Evolutionary conservation across 1,140 invertebrate genomes (phyloP), one percentile per base, ranked within the genome.

Genomic region (Zaprionus ghesquierei): DNA sequence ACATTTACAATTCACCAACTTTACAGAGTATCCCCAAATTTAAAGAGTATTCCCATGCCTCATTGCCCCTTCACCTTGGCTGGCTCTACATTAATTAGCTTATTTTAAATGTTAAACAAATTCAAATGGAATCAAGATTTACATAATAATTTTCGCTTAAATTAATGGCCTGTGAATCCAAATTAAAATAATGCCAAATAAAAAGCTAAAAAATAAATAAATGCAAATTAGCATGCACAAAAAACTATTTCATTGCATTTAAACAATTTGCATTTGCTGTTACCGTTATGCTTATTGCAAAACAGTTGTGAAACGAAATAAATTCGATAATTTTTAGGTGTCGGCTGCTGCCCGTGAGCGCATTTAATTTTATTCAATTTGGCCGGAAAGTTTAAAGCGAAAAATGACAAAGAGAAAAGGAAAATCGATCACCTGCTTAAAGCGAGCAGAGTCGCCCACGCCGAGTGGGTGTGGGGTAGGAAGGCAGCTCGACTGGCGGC

Each of bases 371-470:
- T 58, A 85, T 84, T 85, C 69, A 81, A 81, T 86, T 81, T 59
- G 35, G 38, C 41, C 27, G 50, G 35, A 38, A 50, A 46, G 63
- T 49, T 60, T 62, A 56, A 63, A 44, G 53, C 62, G n/a, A 58
- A 64, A 55, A 55, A 35, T 70, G 66, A 62, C 54, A 59, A 54
- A 44, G 55, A 77, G 50, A 73, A 33, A 12, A n/a, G 27, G 12
- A 84, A 82, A 80, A 84, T 85, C 81, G 81, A 84, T 84, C 81
- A 84, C 81, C 81, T 84, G 81, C 53, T 85, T 84, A 80, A 84
- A 80, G 81, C 63, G 27, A 25, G 49, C 50, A 64, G 38, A 49
- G n/a, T 6, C 62, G 51, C 35, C 65, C 56, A 53, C 29, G 33
- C 6, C 27, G 2, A 35, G 12, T 22, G 62, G 56, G 41, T 12